These are phyloP conservation scores for Machaerirhynchus nigripectus DNA, from an alignment of 2,113 vertebrate genomes.

Conservation along the genomic window DNA sequence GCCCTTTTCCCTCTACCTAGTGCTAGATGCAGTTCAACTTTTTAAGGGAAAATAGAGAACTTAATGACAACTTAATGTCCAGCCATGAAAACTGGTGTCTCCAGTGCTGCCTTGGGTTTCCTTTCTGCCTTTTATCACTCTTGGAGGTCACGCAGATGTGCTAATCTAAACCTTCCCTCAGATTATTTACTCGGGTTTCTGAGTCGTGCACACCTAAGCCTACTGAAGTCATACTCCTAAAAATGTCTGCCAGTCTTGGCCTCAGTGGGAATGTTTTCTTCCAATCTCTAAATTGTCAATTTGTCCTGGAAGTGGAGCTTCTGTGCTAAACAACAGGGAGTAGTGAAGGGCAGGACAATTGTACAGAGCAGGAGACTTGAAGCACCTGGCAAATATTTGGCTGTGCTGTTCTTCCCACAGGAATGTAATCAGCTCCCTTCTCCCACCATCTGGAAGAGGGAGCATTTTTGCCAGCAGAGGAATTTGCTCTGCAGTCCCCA, in stretches of 20 bases:
- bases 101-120: not conserved
- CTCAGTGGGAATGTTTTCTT: not conserved
- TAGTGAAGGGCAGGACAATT: slow-evolving; percentile 2
- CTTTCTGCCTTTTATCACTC: not conserved
- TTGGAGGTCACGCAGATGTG: not conserved
- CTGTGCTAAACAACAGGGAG: slow-evolving; percentile 22
- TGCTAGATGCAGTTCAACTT: not conserved
- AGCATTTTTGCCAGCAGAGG: slow-evolving; percentile 34
- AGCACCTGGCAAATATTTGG: slow-evolving; percentile 50
- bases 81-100: not conserved
- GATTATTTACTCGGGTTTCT: not conserved
- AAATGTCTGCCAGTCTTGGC: not conserved
- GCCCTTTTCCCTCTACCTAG: not conserved
- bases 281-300: slow-evolving; percentile 29
- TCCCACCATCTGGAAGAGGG: slow-evolving; percentile 44
- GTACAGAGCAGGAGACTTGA: not conserved
- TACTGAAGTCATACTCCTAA: not conserved
- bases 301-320: slow-evolving; percentile 22
- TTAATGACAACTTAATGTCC: not conserved
- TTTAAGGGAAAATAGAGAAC: not conserved
- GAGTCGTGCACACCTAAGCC: not conserved
- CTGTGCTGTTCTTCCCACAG: slow-evolving; percentile 20
- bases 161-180: not conserved
- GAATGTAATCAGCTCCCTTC: slow-evolving; percentile 12
- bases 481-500: slow-evolving; percentile 9